phyloP scores from a whole-genome alignment of 2,113 vertebrate species.

The Chaenocephalus aceratus region DNA sequence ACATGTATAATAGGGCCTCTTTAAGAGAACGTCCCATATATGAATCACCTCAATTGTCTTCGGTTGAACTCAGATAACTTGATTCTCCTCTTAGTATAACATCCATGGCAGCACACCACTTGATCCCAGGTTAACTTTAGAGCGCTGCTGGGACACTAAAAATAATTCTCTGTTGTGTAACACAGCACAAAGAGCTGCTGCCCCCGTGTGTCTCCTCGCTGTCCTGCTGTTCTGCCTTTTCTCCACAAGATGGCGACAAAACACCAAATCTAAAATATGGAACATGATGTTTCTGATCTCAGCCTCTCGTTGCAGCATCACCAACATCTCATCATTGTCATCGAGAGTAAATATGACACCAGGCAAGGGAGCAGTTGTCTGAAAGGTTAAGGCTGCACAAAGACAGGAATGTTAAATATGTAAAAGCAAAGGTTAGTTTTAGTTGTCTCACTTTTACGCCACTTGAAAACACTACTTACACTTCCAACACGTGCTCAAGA shows the following conservation, averaged over 20 bases:
- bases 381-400: conserved; percentile 33
- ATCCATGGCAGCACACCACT: conserved; percentile 2
- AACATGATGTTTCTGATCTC: conserved; percentile 37
- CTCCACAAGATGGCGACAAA: conserved; percentile 67
- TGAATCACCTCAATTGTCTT: neutral
- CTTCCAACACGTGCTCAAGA: neutral
- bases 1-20: no score
- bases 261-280: neutral
- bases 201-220: neutral
- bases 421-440: neutral
- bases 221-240: neutral
- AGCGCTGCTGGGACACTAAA: conserved; percentile 25
- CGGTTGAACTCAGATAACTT: neutral
- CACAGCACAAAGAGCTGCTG: neutral
- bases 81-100: neutral
- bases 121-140: conserved; percentile 2
- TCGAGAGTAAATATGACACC: conserved; percentile 3
- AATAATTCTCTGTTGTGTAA: conserved; percentile 51
- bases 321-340: conserved; percentile 20
- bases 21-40: neutral
- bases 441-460: no score
- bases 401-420: neutral
- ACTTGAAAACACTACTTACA: neutral
- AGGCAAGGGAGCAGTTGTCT: neutral
- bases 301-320: conserved; percentile 12